These are phyloP conservation scores for Tubiluchus corallicola DNA, from an alignment of 2,888 invertebrate genomes.

Conservation along the genomic window DNA sequence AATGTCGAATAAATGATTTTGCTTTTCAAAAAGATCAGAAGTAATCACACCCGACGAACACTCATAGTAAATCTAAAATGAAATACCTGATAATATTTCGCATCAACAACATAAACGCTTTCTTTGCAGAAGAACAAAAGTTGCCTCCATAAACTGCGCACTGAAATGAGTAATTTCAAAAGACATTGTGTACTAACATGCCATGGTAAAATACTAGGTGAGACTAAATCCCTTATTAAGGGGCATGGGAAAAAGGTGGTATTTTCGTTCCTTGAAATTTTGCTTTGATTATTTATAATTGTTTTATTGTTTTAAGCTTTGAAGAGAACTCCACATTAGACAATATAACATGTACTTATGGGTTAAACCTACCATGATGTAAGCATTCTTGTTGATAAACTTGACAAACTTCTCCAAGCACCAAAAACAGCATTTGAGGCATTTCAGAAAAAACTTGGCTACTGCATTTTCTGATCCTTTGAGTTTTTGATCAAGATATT, in stretches of 20 bases:
- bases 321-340: no score
- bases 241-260: no score
- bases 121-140: conserved; percentile 7
- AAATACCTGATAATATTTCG: conserved; percentile 7
- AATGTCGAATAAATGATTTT: no score
- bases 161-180: neutral
- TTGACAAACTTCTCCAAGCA: conserved; percentile 6
- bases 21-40: no score
- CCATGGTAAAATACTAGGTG: no score
- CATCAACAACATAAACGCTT: conserved; percentile 5
- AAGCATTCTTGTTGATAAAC: conserved; percentile 6
- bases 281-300: no score
- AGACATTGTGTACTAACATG: no score
- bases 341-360: neutral
- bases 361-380: neutral
- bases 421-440: conserved; percentile 4
- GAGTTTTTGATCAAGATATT: conserved; percentile 10
- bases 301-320: no score
- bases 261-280: no score
- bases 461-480: conserved; percentile 6
- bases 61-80: no score
- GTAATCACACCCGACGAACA: no score
- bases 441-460: neutral
- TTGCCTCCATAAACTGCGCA: conserved; percentile 4
- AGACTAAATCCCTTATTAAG: no score